Evolutionary conservation across 2,113 vertebrate genomes (phyloP).

Genomic region (Sinocyclocheilus grahami): DNA sequence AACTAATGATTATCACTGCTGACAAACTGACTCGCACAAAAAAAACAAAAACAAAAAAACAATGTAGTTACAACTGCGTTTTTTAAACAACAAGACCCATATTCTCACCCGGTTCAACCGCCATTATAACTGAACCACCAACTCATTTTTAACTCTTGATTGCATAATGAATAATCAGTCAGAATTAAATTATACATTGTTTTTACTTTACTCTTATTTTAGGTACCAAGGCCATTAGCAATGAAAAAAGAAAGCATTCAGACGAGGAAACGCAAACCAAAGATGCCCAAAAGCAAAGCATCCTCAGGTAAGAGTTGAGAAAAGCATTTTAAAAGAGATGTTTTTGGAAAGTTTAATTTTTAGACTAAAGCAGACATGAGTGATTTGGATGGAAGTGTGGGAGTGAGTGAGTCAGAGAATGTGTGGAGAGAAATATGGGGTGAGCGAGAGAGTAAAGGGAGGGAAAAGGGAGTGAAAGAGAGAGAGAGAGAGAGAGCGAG

Average conservation of each 20-base stretch:
- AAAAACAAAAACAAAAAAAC: too few species aligned
- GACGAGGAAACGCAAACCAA: conserved; percentile 95
- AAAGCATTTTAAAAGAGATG: background rate
- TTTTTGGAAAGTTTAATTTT: background rate
- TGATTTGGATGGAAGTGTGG: conserved; percentile 39
- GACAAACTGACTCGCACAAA: background rate
- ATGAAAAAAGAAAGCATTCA: conserved; percentile 99
- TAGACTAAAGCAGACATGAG: conserved; percentile 40
- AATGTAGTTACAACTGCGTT: background rate
- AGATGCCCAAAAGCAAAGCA: conserved; percentile 82
- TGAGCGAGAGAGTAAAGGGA: conserved; percentile 34
- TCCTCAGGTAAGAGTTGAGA: conserved; percentile 77
- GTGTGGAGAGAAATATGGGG: conserved; percentile 54
- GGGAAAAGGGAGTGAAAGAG: conserved; percentile 3
- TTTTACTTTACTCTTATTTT: conserved; percentile 24
- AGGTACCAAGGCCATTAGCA: conserved; percentile 94
- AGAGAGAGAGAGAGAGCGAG: background rate
- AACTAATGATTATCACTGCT: background rate
- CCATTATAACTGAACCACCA: background rate
- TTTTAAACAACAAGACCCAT: background rate
- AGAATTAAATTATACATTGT: background rate
- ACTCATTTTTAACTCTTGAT: background rate
- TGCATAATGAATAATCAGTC: background rate
- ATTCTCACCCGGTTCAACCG: background rate
- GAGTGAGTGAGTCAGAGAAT: conserved; percentile 33